Conservation (phyloP, 2,888 invertebrate species). For the Philaethria dido region DNA sequence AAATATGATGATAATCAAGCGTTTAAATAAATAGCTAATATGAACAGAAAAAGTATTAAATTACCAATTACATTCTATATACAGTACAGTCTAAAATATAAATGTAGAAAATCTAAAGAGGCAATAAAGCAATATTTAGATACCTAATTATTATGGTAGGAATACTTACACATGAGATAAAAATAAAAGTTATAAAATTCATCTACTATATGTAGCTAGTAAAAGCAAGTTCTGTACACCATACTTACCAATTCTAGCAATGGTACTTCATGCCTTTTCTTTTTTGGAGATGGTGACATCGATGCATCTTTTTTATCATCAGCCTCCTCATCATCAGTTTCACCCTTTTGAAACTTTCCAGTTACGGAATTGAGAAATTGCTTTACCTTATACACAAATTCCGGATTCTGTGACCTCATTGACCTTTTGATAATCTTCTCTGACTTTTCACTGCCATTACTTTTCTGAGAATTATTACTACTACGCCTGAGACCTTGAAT, state of each 20-base stretch:
- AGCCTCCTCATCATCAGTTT: constrained; percentile 58
- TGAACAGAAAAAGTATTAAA: not conserved
- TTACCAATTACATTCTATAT: too few relatives aligned
- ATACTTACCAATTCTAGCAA: constrained; percentile 44
- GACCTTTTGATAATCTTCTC: constrained; percentile 73
- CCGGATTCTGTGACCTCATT: constrained; percentile 86
- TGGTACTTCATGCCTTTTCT: constrained; percentile 49
- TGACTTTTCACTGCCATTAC: constrained; percentile 69
- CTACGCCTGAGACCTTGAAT: constrained; percentile 59
- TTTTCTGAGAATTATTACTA: constrained; percentile 67
- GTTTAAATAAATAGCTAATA: constrained; percentile 3
- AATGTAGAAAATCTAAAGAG: not conserved
- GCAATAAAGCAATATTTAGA: not conserved
- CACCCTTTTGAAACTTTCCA: constrained; percentile 60
- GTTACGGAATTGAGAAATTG: constrained; percentile 84
- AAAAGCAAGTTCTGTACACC: not conserved
- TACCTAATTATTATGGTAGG: too few relatives aligned
- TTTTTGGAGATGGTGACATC: constrained; percentile 48
- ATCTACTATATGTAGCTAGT: not conserved
- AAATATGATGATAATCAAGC: constrained; percentile 10
- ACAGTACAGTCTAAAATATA: not conserved
- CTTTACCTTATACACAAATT: constrained; percentile 85
- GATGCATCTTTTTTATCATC: constrained; percentile 56
- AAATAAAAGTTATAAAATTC: not conserved
- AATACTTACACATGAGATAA: constrained; percentile 3